Evolutionary conservation across 1,140 invertebrate species (phyloP).

Genomic region (Ctenoplectra terminalis): DNA sequence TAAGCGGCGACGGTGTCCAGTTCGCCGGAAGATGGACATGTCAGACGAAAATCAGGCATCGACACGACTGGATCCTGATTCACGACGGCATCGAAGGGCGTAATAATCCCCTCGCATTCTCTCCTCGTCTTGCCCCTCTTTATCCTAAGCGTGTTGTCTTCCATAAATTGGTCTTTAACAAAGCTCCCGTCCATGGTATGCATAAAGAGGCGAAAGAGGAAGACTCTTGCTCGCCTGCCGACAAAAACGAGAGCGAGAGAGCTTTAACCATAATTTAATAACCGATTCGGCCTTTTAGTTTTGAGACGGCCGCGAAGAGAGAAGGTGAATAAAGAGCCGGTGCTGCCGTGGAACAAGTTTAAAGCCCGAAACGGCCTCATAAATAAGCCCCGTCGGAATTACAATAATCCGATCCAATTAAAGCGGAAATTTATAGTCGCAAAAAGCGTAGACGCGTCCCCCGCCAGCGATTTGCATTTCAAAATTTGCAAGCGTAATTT

Average conservation of each 20-base stretch:
- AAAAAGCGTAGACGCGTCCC: constrained; percentile 69
- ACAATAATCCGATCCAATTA: constrained; percentile 82
- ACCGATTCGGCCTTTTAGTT: constrained; percentile 73
- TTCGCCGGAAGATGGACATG: constrained; percentile 22
- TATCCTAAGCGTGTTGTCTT: background rate
- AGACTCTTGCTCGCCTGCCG: constrained; percentile 65
- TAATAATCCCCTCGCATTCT: background rate
- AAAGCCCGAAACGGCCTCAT: constrained; percentile 72
- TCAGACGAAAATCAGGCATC: constrained; percentile 40
- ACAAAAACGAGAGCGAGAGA: constrained; percentile 66
- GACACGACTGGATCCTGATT: constrained; percentile 23
- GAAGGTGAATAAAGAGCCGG: constrained; percentile 57
- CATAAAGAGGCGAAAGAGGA: constrained; percentile 37
- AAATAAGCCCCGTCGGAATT: constrained; percentile 77
- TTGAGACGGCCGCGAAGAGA: constrained; percentile 50
- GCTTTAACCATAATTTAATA: constrained; percentile 77
- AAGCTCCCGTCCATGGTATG: constrained; percentile 50
- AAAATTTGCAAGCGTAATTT: constrained; percentile 80
- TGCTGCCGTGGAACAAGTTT: constrained; percentile 56
- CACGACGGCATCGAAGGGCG: constrained; percentile 17
- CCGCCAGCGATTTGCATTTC: constrained; percentile 67
- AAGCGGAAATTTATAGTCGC: constrained; percentile 80
- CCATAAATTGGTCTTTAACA: constrained; percentile 64
- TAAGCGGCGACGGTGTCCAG: background rate
- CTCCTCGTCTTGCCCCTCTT: no score